Conservation (phyloP, 2,888 invertebrate genomes). For the Leptinotarsa haldemani region DNA sequence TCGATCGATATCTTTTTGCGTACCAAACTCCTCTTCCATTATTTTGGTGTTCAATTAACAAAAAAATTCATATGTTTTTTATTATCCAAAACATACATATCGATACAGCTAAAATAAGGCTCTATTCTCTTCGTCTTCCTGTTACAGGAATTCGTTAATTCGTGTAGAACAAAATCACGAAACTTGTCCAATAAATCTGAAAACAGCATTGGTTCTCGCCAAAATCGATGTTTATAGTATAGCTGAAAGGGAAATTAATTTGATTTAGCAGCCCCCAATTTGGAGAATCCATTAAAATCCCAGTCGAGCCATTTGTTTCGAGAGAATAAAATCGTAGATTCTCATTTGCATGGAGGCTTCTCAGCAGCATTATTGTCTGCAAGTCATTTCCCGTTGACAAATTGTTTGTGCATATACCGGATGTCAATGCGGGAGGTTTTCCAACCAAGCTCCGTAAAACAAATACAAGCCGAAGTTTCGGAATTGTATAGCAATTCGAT, state of each 20-base stretch:
- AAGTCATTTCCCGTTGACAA: constrained; percentile 11
- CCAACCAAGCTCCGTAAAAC: neutral
- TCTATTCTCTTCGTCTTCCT: neutral
- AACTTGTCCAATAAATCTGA: constrained; percentile 33
- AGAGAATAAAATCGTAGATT: constrained; percentile 23
- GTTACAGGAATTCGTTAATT: neutral
- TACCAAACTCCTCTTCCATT: too few species aligned
- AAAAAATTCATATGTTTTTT: too few species aligned
- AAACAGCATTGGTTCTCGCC: constrained; percentile 32
- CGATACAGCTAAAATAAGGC: too few species aligned
- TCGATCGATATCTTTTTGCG: too few species aligned
- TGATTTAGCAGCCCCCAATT: constrained; percentile 41
- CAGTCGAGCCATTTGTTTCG: constrained; percentile 29
- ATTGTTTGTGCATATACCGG: constrained; percentile 9
- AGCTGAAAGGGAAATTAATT: constrained; percentile 46
- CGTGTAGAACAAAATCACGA: constrained; percentile 22
- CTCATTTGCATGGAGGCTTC: constrained; percentile 18
- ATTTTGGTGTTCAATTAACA: too few species aligned
- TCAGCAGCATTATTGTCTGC: constrained; percentile 16
- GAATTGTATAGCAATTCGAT: neutral
- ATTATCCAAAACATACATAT: too few species aligned
- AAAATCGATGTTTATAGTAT: constrained; percentile 39
- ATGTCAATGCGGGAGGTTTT: neutral
- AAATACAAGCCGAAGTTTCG: neutral
- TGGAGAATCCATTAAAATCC: constrained; percentile 37